phyloP scores from a whole-genome alignment of 2,113 vertebrate species.

The Dromas ardeola region DNA sequence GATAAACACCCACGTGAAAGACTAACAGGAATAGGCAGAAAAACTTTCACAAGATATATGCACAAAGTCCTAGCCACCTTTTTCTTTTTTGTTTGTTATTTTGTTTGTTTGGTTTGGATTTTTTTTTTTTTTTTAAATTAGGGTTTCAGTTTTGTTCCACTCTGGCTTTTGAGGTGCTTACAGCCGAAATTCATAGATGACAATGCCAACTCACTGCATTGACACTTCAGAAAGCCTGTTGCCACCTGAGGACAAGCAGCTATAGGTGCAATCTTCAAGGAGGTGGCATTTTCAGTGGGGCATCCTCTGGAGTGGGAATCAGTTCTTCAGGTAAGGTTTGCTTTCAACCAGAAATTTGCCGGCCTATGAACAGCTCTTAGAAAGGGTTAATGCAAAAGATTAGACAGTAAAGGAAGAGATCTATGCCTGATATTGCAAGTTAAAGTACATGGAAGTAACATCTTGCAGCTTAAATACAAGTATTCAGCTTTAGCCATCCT shows the following conservation, averaged over 20 bases:
- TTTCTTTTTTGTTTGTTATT: background rate
- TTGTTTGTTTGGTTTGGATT: background rate
- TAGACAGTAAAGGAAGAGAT: background rate
- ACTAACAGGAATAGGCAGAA: background rate
- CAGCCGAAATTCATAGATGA: background rate
- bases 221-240: background rate
- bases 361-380: background rate
- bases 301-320: background rate
- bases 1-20: background rate
- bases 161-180: background rate
- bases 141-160: background rate
- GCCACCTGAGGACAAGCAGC: background rate
- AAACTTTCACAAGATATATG: background rate
- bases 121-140: background rate
- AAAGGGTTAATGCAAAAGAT: background rate
- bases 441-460: background rate
- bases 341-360: background rate
- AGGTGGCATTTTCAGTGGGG: background rate
- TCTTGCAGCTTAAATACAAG: background rate
- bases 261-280: background rate
- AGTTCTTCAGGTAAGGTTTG: background rate
- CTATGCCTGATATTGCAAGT: background rate
- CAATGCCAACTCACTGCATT: background rate
- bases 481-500: constrained; percentile 20
- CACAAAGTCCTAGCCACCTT: no score